Base-by-base conservation (phyloP, 2,888 invertebrate genomes). In the Acholoe squamosa region DNA sequence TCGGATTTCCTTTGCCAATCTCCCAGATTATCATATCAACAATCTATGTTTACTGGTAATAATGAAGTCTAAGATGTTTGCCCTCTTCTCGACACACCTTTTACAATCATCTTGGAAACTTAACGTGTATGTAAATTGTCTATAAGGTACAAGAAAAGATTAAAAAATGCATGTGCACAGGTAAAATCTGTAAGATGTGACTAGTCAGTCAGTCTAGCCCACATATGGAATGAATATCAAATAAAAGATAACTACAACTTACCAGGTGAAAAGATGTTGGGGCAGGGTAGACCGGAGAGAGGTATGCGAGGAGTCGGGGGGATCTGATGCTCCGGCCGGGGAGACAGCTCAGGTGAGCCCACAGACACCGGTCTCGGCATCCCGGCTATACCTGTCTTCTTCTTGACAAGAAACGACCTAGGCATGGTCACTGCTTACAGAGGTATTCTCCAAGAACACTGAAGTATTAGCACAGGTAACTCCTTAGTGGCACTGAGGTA, bases 211-310 rank as follows among this genome's bases (percentile, higher is more conserved):
- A 7, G 10, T 43, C 10, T 43, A n/a, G n/a, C n/a, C 43, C 43
- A 43, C 43, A 43, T 43, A 7, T 43, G 3, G 10, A 3, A 43
- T 43, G 43, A 43, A 43, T 43, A 43, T 7, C 10, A 43, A 43
- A 43, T 25, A 76, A 25, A 3, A 76, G 25, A 28, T 14, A 76
- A 76, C n/a, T 14, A 3, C 28, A 76, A 86, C 86, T 56, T 86
- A 86, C 86, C 86, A 86, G 86, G 86, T 28, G 86, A 86, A 54
- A 86, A 86, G 86, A 86, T 86, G 56, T 28, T 86, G 52, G 54
- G 54, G 16, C 56, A 31, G 14, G 52, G 43, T 22, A 84, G 43
- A 10, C 76, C 76, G 16, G 76, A 19, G 34, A 84, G 84, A 3
- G 25, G 28, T 5, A 54, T 52, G 56, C 56, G 52, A 54, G 28